Base-by-base conservation (phyloP, 1,140 invertebrate species). In the Asbolus verrucosus region DNA sequence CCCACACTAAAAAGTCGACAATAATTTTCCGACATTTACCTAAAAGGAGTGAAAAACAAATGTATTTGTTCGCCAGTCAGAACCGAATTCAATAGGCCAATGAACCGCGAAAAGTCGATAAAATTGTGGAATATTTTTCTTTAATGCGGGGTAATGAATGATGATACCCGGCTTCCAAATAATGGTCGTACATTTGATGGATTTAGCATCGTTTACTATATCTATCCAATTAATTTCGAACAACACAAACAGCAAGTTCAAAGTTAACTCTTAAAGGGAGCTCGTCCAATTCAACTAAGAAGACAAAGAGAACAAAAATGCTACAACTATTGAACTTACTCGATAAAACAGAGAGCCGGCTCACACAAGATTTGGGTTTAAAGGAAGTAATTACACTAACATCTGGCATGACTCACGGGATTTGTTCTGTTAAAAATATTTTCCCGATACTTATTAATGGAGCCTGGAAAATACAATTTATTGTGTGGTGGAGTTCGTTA, bases 301-400 rank as follows among this genome's bases (percentile, higher is more conserved):
- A 31, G 41, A 65, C 70, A 67, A 72, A 63, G 60, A 27, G 65
- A 39, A 54, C 30, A 60, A 50, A 67, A 69, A 63, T 65, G 38
- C 33, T 38, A 14, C 31, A 72, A 67, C 66, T 67, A 71, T 71
- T 65, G 70, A 69, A 69, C 70, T 65, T 62, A 63, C 63, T 46
- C 66, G 59, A 71, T 67, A 67, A 59, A 71, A 67, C 38, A 61
- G 33, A 27, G 30, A 60, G 46, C 54, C 39, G 43, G 41, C 33
- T 36, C 31, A 65, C 41, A 68, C 50, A 69, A 68, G 50, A 63
- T 60, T 69, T 65, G 33, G 54, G 24, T 65, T 69, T 54, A 68
- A 65, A 21, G 38, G 54, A 72, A 69, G 60, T 72, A 72, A 72
- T 72, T 72, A 59, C 60, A 30, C 15, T 41, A 67, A 61, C 63